phyloP scores from a whole-genome alignment of 2,888 invertebrate species.

The Unio pictorum region DNA sequence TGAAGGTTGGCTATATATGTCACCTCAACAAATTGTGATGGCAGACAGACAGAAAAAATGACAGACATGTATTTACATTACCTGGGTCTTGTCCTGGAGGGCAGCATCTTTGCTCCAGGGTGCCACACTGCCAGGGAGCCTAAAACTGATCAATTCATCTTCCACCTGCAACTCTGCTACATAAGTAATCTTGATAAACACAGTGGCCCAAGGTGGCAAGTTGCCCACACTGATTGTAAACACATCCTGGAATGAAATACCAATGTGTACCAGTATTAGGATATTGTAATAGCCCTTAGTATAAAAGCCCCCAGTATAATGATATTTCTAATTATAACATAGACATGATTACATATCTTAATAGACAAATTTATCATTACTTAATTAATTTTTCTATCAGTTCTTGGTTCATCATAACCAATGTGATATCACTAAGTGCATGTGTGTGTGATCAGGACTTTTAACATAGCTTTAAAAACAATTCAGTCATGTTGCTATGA shows the following conservation, averaged over 20 bases:
- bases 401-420: too few species aligned
- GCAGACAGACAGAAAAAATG: too few species aligned
- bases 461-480: too few species aligned
- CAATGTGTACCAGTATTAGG: not conserved
- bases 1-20: too few species aligned
- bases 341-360: not conserved
- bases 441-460: too few species aligned
- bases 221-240: slow-evolving; percentile 73
- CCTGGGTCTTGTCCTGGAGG: slow-evolving; percentile 59
- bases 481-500: too few species aligned
- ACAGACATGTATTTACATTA: slow-evolving; percentile 10
- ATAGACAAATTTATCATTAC: too few species aligned
- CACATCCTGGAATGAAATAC: slow-evolving; percentile 61
- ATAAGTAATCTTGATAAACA: slow-evolving; percentile 72
- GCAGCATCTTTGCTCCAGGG: slow-evolving; percentile 66
- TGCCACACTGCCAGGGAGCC: slow-evolving; percentile 68
- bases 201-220: slow-evolving; percentile 66
- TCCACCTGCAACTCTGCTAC: slow-evolving; percentile 70
- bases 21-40: too few species aligned
- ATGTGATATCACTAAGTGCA: too few species aligned
- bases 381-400: too few species aligned
- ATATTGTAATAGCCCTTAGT: not conserved
- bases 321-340: not conserved
- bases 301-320: not conserved
- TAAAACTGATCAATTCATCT: slow-evolving; percentile 67